Conservation (phyloP, 2,797 vertebrate species). For the Tragopan temminckii region DNA sequence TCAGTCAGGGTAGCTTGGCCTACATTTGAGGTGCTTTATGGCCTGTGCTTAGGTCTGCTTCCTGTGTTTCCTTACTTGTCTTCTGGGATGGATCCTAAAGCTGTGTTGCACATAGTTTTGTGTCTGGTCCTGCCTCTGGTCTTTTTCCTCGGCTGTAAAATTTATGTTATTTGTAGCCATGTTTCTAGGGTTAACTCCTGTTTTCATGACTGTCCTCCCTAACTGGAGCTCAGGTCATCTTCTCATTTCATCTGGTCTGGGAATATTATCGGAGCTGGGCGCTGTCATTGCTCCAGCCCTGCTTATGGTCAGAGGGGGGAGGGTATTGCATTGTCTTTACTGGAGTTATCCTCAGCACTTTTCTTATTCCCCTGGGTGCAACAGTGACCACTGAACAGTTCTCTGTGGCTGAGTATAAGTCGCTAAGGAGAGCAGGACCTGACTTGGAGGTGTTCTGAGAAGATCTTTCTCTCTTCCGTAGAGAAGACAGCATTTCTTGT, state of each 20-base stretch:
- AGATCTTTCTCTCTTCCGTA: background rate
- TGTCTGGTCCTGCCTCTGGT: background rate
- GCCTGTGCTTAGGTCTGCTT: background rate
- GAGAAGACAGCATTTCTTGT: background rate
- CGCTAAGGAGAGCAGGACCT: background rate
- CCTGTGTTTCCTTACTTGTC: background rate
- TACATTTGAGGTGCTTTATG: accelerated
- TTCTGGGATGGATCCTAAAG: background rate
- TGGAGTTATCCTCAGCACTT: background rate
- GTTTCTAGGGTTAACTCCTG: background rate
- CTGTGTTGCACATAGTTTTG: background rate
- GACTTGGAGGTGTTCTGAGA: background rate
- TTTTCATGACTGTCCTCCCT: background rate
- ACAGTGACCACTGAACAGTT: too few species aligned
- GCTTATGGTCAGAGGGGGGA: background rate
- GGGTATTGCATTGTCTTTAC: accelerated
- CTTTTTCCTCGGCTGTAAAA: background rate
- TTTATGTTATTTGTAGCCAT: accelerated
- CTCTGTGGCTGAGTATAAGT: background rate
- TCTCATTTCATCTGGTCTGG: background rate
- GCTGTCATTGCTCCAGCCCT: background rate
- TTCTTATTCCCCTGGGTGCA: accelerated
- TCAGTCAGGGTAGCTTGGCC: accelerated
- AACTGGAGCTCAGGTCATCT: background rate
- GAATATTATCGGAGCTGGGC: accelerated